Percentiles rank a stretch among this genome's conserved stretches.
Evolutionary conservation across 2,888 invertebrate species (phyloP).

Genomic region (Calliopum simillimum): DNA sequence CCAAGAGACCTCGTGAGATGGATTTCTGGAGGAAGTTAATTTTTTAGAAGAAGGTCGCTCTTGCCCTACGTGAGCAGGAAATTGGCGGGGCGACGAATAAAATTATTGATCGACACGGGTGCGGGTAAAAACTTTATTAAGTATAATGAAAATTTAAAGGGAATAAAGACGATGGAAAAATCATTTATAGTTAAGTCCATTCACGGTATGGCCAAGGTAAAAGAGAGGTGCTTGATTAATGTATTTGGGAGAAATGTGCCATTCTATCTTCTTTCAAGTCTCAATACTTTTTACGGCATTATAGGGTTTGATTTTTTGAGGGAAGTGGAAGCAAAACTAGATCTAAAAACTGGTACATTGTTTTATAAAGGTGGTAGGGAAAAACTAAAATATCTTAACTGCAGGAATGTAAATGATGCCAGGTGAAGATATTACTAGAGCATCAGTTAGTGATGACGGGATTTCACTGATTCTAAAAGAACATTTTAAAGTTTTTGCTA

Average conservation of each 20-base stretch:
- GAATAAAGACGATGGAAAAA: not conserved
- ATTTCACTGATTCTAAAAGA: slow-evolving; percentile 6
- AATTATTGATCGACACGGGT: slow-evolving; percentile 37
- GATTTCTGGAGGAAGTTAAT: slow-evolving; percentile 28
- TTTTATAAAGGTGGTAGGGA: slow-evolving; percentile 28
- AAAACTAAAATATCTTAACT: slow-evolving; percentile 20
- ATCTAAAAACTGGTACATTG: slow-evolving; percentile 32
- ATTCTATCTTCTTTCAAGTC: slow-evolving; percentile 30
- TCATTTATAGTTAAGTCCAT: slow-evolving; percentile 34
- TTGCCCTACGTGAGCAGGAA: not conserved
- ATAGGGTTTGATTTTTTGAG: slow-evolving; percentile 42
- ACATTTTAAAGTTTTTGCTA: slow-evolving; percentile 25
- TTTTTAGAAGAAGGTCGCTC: slow-evolving; percentile 32
- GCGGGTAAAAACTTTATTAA: slow-evolving; percentile 35
- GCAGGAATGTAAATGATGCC: not conserved
- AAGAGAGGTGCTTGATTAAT: slow-evolving; percentile 29
- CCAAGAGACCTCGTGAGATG: not conserved
- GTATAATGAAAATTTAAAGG: slow-evolving; percentile 15
- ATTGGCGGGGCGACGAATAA: slow-evolving; percentile 23
- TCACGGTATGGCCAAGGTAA: slow-evolving; percentile 23
- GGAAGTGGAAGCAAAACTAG: slow-evolving; percentile 33
- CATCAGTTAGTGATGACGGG: not conserved
- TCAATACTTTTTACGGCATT: slow-evolving; percentile 38
- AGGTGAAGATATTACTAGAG: not conserved
- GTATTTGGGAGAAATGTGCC: slow-evolving; percentile 20